Percentiles rank a stretch among this genome's conserved stretches.
Conservation (phyloP, 1,140 invertebrate genomes). For the Chlorops oryzae region DNA sequence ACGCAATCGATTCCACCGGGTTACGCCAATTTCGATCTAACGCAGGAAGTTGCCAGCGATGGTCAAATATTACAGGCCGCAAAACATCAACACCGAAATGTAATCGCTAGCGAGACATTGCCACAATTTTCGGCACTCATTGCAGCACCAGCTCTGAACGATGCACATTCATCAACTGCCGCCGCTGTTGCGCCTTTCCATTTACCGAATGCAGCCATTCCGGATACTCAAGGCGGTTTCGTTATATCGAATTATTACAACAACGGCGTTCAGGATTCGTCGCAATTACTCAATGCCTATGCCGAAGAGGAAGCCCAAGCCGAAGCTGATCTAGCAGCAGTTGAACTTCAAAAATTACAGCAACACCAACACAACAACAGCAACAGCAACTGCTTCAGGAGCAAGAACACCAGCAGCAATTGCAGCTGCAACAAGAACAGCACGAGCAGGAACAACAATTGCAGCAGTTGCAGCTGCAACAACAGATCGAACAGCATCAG, state of each 20-base stretch:
- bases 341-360: slow-evolving; percentile 29
- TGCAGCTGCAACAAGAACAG: slow-evolving; percentile 10
- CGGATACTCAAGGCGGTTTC: slow-evolving; percentile 30
- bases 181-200: slow-evolving; percentile 28
- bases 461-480: slow-evolving; percentile 21
- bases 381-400: slow-evolving; percentile 25
- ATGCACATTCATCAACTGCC: slow-evolving; percentile 24
- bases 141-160: slow-evolving; percentile 31
- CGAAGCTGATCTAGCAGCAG: slow-evolving; percentile 33
- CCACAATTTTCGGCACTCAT: slow-evolving; percentile 42
- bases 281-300: slow-evolving; percentile 33
- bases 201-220: slow-evolving; percentile 27
- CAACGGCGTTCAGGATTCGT: slow-evolving; percentile 32
- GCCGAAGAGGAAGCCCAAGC: slow-evolving; percentile 33
- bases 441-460: slow-evolving; percentile 13
- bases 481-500: slow-evolving; percentile 18
- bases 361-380: slow-evolving; percentile 18
- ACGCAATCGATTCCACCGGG: slow-evolving; percentile 31
- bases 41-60: slow-evolving; percentile 44
- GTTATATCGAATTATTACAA: slow-evolving; percentile 43
- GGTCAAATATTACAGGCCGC: slow-evolving; percentile 44
- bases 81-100: slow-evolving; percentile 40
- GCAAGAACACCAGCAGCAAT: slow-evolving; percentile 17
- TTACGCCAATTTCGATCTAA: slow-evolving; percentile 38
- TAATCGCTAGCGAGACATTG: slow-evolving; percentile 30